phyloP scores from a whole-genome alignment of 2,113 vertebrate genomes.

The Onychostoma macrolepis region DNA sequence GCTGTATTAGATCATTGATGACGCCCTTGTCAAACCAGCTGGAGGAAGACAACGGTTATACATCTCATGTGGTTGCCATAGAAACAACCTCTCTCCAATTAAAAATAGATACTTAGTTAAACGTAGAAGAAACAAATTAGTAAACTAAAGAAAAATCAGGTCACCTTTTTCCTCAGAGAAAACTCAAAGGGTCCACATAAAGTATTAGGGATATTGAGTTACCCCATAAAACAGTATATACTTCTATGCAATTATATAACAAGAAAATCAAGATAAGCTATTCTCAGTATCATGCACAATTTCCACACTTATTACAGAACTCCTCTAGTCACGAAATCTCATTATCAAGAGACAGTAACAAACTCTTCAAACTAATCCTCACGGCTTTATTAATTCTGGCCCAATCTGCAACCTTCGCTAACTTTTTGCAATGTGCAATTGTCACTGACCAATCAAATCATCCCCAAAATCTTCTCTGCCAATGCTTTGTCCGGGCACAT shows the following conservation, averaged over 20 bases:
- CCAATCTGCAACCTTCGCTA: background rate
- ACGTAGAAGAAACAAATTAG: background rate
- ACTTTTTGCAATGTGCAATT: background rate
- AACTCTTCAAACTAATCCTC: constrained; percentile 11
- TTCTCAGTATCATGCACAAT: background rate
- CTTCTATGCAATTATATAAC: background rate
- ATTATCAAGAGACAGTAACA: constrained; percentile 2
- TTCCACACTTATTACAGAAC: constrained; percentile 8
- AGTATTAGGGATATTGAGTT: background rate
- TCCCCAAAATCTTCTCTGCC: constrained; percentile 24
- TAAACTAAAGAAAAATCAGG: constrained; percentile 19
- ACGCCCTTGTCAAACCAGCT: background rate
- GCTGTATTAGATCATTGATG: background rate
- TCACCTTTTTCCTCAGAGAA: constrained; percentile 10
- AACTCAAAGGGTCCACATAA: background rate
- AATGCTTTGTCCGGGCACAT: constrained; percentile 42
- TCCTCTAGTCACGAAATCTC: constrained; percentile 13
- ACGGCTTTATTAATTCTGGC: background rate
- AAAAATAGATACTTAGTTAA: constrained; percentile 13
- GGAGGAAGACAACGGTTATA: background rate
- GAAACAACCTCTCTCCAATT: constrained; percentile 1
- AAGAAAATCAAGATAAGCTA: background rate
- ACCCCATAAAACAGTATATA: background rate
- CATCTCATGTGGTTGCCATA: background rate
- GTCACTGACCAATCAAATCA: constrained; percentile 24